phyloP scores from a whole-genome alignment of 2,888 invertebrate genomes.

The Yponomeuta evonymella region DNA sequence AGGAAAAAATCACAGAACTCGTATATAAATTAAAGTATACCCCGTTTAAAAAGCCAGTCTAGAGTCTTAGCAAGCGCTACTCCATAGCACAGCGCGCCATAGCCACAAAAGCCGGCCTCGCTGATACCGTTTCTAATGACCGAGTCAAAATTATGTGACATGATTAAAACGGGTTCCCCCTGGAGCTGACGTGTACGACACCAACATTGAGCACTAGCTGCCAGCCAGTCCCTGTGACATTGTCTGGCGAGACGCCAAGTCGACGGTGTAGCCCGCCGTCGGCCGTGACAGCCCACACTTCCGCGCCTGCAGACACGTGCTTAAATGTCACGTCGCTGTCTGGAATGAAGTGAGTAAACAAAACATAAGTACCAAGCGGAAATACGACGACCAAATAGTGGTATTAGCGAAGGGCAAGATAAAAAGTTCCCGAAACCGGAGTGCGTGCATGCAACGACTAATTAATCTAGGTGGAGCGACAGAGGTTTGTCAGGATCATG shows the following conservation, averaged over 20 bases:
- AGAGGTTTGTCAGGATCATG: too few relatives aligned
- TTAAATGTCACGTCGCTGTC: constrained; percentile 76
- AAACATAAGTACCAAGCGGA: background rate
- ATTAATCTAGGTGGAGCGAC: too few relatives aligned
- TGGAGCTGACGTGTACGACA: constrained; percentile 53
- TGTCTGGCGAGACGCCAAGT: constrained; percentile 82
- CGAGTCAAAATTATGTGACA: too few relatives aligned
- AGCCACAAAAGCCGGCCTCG: too few relatives aligned
- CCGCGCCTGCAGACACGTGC: constrained; percentile 82
- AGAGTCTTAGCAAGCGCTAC: too few relatives aligned
- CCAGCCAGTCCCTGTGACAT: constrained; percentile 88
- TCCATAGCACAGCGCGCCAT: too few relatives aligned
- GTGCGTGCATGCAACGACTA: too few relatives aligned
- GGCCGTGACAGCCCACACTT: constrained; percentile 86
- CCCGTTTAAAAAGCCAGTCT: too few relatives aligned
- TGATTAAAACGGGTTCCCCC: constrained; percentile 37
- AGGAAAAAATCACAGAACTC: too few relatives aligned
- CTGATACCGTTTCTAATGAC: too few relatives aligned
- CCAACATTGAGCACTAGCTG: constrained; percentile 79
- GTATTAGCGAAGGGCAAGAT: background rate
- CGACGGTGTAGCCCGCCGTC: constrained; percentile 83
- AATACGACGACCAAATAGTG: background rate
- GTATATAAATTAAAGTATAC: too few relatives aligned
- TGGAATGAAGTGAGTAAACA: constrained; percentile 27
- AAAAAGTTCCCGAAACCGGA: background rate